phyloP scores from a whole-genome alignment of 2,797 vertebrate species.

The Enteromius argenteus region DNA sequence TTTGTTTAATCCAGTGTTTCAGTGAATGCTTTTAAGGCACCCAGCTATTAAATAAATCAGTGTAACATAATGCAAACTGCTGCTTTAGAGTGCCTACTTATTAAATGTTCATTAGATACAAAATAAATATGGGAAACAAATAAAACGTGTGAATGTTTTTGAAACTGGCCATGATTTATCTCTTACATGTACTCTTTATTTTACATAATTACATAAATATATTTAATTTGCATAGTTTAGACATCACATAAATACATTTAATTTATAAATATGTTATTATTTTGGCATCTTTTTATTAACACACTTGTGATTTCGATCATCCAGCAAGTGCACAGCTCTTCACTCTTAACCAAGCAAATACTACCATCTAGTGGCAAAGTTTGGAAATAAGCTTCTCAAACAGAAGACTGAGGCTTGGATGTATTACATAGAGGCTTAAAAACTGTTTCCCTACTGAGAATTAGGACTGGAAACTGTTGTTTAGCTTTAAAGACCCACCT shows the following conservation, averaged over 20 bases:
- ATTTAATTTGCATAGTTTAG: not conserved
- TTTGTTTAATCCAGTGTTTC: slow-evolving; percentile 69
- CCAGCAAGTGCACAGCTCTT: not conserved
- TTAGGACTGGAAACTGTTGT: not conserved
- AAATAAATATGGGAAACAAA: slow-evolving; percentile 33
- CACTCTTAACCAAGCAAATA: slow-evolving; percentile 13
- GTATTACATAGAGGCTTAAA: not conserved
- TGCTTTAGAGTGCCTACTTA: slow-evolving; percentile 51
- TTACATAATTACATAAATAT: not conserved
- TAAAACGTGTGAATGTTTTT: slow-evolving; percentile 33
- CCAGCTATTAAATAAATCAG: slow-evolving; percentile 60
- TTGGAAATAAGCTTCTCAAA: not conserved
- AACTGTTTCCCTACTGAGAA: not conserved
- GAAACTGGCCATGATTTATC: not conserved
- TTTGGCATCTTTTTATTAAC: not conserved
- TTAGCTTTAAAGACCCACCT: not conserved
- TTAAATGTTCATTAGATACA: slow-evolving; percentile 52
- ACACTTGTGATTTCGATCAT: not conserved
- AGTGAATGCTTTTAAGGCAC: slow-evolving; percentile 59
- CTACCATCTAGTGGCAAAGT: slow-evolving; percentile 60
- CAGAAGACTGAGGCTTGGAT: not conserved
- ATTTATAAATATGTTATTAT: not conserved
- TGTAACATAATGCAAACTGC: slow-evolving; percentile 57
- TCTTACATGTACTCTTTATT: not conserved
- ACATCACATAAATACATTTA: not conserved